These are phyloP conservation scores for Scaptomyza caliginosa DNA, from an alignment of 2,888 invertebrate genomes.

Conservation along the genomic window DNA sequence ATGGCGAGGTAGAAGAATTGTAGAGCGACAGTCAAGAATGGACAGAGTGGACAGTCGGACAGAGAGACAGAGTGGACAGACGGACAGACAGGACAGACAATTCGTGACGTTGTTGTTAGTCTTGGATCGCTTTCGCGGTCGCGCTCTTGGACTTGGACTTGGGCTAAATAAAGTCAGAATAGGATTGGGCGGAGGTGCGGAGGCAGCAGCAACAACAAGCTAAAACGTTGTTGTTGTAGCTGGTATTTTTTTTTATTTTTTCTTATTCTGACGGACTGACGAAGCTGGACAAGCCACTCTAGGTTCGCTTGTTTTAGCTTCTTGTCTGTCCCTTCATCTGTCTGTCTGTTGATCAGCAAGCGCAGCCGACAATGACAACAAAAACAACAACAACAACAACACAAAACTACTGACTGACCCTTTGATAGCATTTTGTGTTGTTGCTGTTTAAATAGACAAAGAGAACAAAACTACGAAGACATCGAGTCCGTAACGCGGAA, in stretches of 20 bases:
- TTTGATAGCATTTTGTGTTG: constrained; percentile 56
- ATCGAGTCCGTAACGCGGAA: constrained; percentile 15
- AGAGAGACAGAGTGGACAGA: constrained; percentile 4
- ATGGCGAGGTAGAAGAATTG: constrained; percentile 65
- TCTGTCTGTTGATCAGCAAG: constrained; percentile 61
- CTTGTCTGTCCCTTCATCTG: constrained; percentile 36
- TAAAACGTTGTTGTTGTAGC: constrained; percentile 15
- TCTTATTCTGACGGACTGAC: constrained; percentile 38
- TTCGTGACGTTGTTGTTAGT: constrained; percentile 81
- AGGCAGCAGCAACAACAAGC: constrained; percentile 9
- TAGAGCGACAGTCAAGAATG: constrained; percentile 65
- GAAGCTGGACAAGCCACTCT: constrained; percentile 67
- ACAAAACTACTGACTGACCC: constrained; percentile 66
- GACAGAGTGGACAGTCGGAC: constrained; percentile 8
- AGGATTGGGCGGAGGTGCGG: constrained; percentile 8
- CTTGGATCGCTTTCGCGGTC: constrained; percentile 46
- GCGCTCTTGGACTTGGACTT: constrained; percentile 32
- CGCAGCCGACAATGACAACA: constrained; percentile 64
- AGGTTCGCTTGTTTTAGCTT: constrained; percentile 46
- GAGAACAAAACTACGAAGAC: constrained; percentile 30
- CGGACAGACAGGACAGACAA: constrained; percentile 62
- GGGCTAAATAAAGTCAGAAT: constrained; percentile 55
- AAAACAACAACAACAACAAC: constrained; percentile 25
- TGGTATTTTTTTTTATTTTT: constrained; percentile 24
- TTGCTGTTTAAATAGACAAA: constrained; percentile 61